phyloP scores from a whole-genome alignment of 2,888 invertebrate species.

The Chrysolina oricalcia region DNA sequence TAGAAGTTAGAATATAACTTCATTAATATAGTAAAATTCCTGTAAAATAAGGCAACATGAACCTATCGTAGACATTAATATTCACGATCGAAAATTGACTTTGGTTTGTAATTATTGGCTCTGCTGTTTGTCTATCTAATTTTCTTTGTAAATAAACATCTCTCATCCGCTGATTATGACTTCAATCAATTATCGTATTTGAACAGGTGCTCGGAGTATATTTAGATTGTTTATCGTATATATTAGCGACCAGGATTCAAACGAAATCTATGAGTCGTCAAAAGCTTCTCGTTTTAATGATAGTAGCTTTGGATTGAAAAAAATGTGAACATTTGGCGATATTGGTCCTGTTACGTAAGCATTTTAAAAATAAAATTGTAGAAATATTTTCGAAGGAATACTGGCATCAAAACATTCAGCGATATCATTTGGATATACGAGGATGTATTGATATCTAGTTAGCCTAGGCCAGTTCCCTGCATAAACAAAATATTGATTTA shows the following conservation, averaged over 20 bases:
- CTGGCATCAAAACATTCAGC: too few relatives aligned
- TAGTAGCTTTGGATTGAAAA: too few relatives aligned
- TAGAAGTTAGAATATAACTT: too few relatives aligned
- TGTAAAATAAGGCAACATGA: constrained; percentile 21
- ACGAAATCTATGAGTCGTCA: not conserved
- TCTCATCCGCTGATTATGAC: constrained; percentile 11
- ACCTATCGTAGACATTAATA: not conserved
- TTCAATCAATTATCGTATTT: constrained; percentile 26
- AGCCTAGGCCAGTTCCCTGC: too few relatives aligned
- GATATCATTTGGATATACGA: too few relatives aligned
- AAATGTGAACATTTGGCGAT: too few relatives aligned
- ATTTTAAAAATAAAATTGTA: too few relatives aligned
- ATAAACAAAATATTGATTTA: too few relatives aligned
- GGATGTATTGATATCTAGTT: too few relatives aligned
- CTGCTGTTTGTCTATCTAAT: constrained; percentile 12
- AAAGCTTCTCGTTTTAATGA: not conserved
- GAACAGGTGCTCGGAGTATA: constrained; percentile 27
- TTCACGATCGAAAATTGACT: not conserved
- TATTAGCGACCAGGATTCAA: constrained; percentile 17
- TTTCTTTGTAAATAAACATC: constrained; percentile 14
- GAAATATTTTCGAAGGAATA: too few relatives aligned
- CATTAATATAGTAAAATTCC: too few relatives aligned
- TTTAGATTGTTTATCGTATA: constrained; percentile 7
- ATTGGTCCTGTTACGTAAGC: too few relatives aligned
- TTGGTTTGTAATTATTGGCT: not conserved